Conservation (phyloP, 2,888 invertebrate genomes). For the Parascotia fuliginaria region DNA sequence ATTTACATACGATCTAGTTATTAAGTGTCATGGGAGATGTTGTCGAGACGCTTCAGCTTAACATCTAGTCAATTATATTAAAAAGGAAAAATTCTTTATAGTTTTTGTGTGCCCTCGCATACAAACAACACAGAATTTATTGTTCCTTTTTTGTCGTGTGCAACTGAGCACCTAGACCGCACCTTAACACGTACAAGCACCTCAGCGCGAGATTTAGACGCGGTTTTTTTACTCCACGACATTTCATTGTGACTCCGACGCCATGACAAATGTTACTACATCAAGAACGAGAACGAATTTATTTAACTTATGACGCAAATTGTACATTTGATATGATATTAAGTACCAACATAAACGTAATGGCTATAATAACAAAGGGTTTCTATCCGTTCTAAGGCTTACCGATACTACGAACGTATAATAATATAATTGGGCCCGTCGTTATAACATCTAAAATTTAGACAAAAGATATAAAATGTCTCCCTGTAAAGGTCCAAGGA, state of each 20-base stretch:
- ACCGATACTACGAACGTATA: constrained; percentile 36
- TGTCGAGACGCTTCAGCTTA: too few species aligned
- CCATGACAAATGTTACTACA: constrained; percentile 23
- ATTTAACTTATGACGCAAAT: constrained; percentile 8
- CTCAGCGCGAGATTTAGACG: constrained; percentile 22
- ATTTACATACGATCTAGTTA: too few species aligned
- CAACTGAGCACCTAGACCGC: constrained; percentile 5
- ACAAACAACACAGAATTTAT: too few species aligned
- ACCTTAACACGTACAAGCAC: constrained; percentile 20
- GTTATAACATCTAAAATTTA: constrained; percentile 42
- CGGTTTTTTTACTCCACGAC: constrained; percentile 22
- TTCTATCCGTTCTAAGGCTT: constrained; percentile 35
- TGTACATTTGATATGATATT: constrained; percentile 5
- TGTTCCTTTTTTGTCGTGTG: too few species aligned
- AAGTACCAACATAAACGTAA: constrained; percentile 2
- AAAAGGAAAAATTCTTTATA: too few species aligned
- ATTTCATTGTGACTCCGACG: constrained; percentile 13
- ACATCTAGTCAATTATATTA: too few species aligned
- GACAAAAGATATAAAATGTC: constrained; percentile 46
- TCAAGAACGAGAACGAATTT: constrained; percentile 18
- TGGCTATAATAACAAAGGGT: constrained; percentile 25
- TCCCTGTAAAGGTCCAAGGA: constrained; percentile 34
- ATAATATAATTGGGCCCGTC: constrained; percentile 36
- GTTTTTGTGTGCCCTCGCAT: too few species aligned
- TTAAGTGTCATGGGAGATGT: too few species aligned